Conservation (phyloP, 2,797 vertebrate genomes). For the Zenarchopterus dispar region DNA sequence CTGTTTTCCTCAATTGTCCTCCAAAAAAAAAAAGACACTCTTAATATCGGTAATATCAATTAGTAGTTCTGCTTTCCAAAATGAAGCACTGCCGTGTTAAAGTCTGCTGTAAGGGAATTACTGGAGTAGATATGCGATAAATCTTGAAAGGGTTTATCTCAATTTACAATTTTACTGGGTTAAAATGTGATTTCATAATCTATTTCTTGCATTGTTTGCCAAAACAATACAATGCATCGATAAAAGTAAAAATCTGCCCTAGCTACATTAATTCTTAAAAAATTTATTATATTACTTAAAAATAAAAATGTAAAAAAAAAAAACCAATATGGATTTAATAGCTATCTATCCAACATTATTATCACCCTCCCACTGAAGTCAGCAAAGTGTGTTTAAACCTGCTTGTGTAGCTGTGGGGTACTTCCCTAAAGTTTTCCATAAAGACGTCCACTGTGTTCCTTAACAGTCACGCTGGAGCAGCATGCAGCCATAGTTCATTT, state of each 20-base stretch:
- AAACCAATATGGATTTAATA: too few species aligned
- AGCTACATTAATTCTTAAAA: too few species aligned
- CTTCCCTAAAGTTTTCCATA: not conserved
- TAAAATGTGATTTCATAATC: not conserved
- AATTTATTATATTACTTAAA: too few species aligned
- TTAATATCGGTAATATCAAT: too few species aligned
- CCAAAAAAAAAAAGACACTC: too few species aligned
- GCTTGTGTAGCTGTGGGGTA: not conserved
- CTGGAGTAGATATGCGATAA: not conserved
- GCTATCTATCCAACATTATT: not conserved
- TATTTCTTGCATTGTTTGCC: too few species aligned
- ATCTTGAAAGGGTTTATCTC: not conserved
- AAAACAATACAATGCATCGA: too few species aligned
- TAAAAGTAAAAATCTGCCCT: too few species aligned
- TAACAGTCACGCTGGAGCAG: conserved; percentile 20
- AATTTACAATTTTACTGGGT: not conserved
- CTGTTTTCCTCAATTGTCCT: too few species aligned
- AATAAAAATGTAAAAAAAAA: not conserved
- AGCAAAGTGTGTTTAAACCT: conserved; percentile 2
- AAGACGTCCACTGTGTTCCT: not conserved
- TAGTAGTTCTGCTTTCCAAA: too few species aligned
- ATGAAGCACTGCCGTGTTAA: not conserved
- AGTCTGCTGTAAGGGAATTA: not conserved
- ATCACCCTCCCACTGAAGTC: conserved; percentile 6
- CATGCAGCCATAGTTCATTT: conserved; percentile 5